These are phyloP conservation scores for Ictalurus punctatus DNA, from an alignment of 2,113 vertebrate species.

Conservation along the genomic window DNA sequence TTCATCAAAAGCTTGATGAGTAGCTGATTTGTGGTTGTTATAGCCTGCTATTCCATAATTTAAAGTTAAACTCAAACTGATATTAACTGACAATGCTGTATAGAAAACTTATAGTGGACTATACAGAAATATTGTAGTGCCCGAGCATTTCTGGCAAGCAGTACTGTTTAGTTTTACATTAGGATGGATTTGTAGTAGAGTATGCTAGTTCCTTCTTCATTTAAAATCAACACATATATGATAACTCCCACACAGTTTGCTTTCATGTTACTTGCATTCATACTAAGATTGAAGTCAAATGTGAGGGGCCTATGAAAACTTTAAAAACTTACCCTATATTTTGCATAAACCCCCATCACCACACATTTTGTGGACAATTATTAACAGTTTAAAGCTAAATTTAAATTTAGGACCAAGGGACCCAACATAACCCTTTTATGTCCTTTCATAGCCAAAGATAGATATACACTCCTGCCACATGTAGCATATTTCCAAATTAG, in stretches of 20 bases:
- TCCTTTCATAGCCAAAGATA: too few species aligned
- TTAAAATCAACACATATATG: neutral
- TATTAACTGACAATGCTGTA: neutral
- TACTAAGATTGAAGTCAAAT: neutral
- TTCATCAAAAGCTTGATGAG: neutral
- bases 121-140: neutral
- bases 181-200: neutral
- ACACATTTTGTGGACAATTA: neutral
- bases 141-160: neutral
- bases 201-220: neutral
- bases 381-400: too few species aligned
- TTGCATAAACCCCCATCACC: too few species aligned
- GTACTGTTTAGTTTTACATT: neutral
- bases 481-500: too few species aligned
- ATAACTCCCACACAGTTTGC: neutral
- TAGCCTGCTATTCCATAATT: neutral
- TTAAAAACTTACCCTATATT: neutral
- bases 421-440: too few species aligned
- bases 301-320: neutral
- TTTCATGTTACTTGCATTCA: neutral
- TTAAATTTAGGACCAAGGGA: too few species aligned
- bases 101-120: neutral
- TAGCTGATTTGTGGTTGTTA: neutral
- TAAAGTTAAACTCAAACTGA: conserved; percentile 11
- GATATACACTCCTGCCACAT: too few species aligned